Evolutionary conservation across 2,113 vertebrate genomes (phyloP), one percentile per base, ranked within the genome.

Genomic region (Myiagra hebetior): DNA sequence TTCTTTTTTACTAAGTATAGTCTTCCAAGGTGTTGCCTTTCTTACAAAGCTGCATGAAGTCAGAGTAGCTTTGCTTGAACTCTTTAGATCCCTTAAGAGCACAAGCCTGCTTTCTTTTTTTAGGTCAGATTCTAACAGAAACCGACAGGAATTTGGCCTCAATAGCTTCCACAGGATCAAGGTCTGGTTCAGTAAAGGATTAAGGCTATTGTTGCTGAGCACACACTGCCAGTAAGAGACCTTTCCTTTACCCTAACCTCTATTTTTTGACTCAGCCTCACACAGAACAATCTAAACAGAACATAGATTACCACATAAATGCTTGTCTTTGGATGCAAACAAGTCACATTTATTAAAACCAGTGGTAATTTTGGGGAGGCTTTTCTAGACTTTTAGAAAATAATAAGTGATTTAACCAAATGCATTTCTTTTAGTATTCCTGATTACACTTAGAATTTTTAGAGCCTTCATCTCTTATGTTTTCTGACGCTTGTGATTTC

Each of bases 121-220:
- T 53, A 89, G 91, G 84, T 81, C 84, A 78, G 53, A 70, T 67
- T 93, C 47, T 62, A 86, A 64, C 33, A 4, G 7, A 93, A 93
- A 81, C 22, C 1, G 0, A 70, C 44, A 77, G 56, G 89, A 92
- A 91, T 72, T 78, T 68, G 84, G 42, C 91, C 94, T 91, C 83
- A 83, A 47, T 72, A 92, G 56, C 76, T 89, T 91, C 56, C 33
- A 81, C 47, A 31, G 86, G 91, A 95, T 84, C 72, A 77, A 80
- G 83, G 56, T 75, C 76, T 72, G 39, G 52, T 77, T 89, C 69
- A 75, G 69, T 14, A 52, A 84, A 64, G 64, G 89, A 92, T 85
- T 93, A 92, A 81, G 81, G 41, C 52, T 84, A 81, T 50, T 81
- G 55, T 18, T 74, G 52, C 39, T 72, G 63, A 92, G 63, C 41